Evolutionary conservation across 2,888 invertebrate species (phyloP), one percentile per base, ranked within the genome.

Genomic region (Drosophila nr. fundita): DNA sequence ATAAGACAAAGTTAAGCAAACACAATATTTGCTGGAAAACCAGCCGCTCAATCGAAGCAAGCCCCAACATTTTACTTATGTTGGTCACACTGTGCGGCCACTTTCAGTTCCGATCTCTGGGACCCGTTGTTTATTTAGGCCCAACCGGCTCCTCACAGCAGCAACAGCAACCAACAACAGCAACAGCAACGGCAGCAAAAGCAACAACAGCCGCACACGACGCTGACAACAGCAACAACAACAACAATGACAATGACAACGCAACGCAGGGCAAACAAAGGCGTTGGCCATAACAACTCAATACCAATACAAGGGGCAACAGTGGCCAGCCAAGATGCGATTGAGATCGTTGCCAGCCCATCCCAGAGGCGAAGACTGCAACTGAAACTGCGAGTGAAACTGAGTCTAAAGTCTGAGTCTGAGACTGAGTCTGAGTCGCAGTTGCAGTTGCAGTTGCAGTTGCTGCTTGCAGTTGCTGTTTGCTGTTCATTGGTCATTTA

Each of bases 261-360:
- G 87, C 87, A 89, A 84, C 82, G 73, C 85, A 83, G 70, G 76
- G 61, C 76, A 57, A 84, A 84, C 89, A 84, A 89, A 89, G 84
- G 84, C 84, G 89, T 84, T 84, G 84, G 89, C 84, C 83, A 84
- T 84, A 84, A 84, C 84, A 84, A 88, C 84, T 84, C 84, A 84
- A 84, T 87, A 89, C 87, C 45, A 45, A 45, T 45, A 45, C 45
- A 24, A 49, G 83, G 68, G 74, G 58, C 73, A 30, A 21, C 40
- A 42, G 60, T 67, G 66, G 57, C 68, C 61, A 60, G 62, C 65
- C 65, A 68, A 57, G 64, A 64, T 73, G 81, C 73, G 77, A 78
- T 81, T 73, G 67, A 54, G 68, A 79, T 79, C 73, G 73, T 70
- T 82, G 80, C 75, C 80, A 66, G 82, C 61, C 68, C 76, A 73